Percentiles rank a stretch among this genome's conserved stretches.
phyloP scores from a whole-genome alignment of 2,888 invertebrate species.

The Metopia argyrocephala region DNA sequence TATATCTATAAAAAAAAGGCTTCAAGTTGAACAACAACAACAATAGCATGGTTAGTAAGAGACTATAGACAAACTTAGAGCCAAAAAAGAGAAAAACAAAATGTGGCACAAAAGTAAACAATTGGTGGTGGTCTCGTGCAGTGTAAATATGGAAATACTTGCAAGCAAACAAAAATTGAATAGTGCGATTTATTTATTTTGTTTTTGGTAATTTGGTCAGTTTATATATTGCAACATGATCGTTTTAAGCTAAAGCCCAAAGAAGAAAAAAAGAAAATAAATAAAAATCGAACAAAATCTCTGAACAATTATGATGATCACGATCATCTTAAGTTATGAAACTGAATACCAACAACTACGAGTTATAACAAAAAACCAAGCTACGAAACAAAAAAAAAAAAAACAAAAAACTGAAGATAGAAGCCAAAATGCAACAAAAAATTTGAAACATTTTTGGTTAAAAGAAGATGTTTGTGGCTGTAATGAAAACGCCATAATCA shows the following conservation, averaged over 20 bases:
- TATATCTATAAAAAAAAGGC: slow-evolving; percentile 1
- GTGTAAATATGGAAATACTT: slow-evolving; percentile 8
- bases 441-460: slow-evolving; percentile 15
- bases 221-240: slow-evolving; percentile 44
- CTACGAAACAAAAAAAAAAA: slow-evolving; percentile 21
- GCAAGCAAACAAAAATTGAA: slow-evolving; percentile 50
- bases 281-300: neutral
- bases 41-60: slow-evolving; percentile 30
- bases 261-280: neutral
- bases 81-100: neutral
- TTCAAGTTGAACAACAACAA: slow-evolving; percentile 6
- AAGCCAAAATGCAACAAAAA: neutral
- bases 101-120: slow-evolving; percentile 9
- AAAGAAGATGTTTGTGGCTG: slow-evolving; percentile 53
- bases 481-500: slow-evolving; percentile 52
- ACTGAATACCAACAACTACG: neutral
- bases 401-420: neutral
- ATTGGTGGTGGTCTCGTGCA: slow-evolving; percentile 48
- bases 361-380: neutral
- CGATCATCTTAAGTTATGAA: slow-evolving; percentile 40
- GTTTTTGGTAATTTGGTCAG: neutral
- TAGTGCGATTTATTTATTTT: slow-evolving; percentile 26
- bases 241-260: neutral
- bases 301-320: slow-evolving; percentile 53
- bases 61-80: slow-evolving; percentile 3